Evolutionary conservation across 2,113 vertebrate species (phyloP).

Genomic region (Caretta caretta): DNA sequence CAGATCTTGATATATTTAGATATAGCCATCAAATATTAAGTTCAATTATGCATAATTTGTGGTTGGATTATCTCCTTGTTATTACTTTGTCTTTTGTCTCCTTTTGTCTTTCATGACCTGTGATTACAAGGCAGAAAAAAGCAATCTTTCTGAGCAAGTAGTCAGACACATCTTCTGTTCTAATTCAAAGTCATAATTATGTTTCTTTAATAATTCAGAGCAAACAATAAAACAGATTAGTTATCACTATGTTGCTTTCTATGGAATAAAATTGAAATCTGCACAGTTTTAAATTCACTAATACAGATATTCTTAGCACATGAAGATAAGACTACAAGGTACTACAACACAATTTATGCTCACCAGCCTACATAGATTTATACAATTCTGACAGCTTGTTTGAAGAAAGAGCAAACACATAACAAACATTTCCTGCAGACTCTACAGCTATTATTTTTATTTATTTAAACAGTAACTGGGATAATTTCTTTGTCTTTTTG

Average conservation of each 20-base stretch:
- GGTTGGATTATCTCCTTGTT: conserved; percentile 39
- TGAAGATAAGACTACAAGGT: conserved; percentile 56
- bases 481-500: neutral
- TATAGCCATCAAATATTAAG: conserved; percentile 55
- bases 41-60: conserved; percentile 63
- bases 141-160: conserved; percentile 37
- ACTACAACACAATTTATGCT: conserved; percentile 40
- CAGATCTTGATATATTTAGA: conserved; percentile 41
- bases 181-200: conserved; percentile 75
- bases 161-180: conserved; percentile 53
- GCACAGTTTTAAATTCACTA: conserved; percentile 45
- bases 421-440: conserved; percentile 35
- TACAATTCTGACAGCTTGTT: conserved; percentile 47
- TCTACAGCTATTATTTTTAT: neutral
- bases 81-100: conserved; percentile 34
- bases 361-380: neutral
- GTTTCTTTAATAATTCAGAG: conserved; percentile 68
- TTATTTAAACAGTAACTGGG: neutral
- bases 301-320: neutral
- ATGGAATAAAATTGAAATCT: conserved; percentile 25
- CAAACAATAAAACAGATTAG: conserved; percentile 66
- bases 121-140: conserved; percentile 55
- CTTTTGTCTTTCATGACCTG: conserved; percentile 60
- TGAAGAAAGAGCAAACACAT: conserved; percentile 42
- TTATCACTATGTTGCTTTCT: conserved; percentile 64